Percentiles rank a stretch among this genome's conserved stretches.
phyloP scores from a whole-genome alignment of 2,888 invertebrate species.

The Acrobeloides nanus region DNA sequence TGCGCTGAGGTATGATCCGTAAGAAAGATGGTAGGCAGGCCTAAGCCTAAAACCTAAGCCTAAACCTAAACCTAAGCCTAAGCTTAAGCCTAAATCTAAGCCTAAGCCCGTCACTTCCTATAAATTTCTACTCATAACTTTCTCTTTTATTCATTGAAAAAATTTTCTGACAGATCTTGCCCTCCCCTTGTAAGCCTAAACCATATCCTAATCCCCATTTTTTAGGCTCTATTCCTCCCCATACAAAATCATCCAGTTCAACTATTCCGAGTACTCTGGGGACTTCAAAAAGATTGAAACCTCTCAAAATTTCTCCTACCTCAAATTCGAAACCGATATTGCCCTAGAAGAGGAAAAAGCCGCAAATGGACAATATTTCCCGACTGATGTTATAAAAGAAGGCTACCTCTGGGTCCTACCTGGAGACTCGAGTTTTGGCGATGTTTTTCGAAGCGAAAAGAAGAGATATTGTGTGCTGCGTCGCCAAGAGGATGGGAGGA shows the following conservation, averaged over 20 bases:
- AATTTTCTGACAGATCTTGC: too few species aligned
- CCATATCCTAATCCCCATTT: too few species aligned
- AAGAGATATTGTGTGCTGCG: slow-evolving; percentile 42
- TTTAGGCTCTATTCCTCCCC: slow-evolving; percentile 54
- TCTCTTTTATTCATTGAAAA: too few species aligned
- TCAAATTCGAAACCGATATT: slow-evolving; percentile 46
- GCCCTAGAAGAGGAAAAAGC: slow-evolving; percentile 41
- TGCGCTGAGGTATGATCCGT: too few species aligned
- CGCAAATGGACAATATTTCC: too few species aligned
- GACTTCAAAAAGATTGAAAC: slow-evolving; percentile 61
- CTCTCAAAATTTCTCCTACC: slow-evolving; percentile 28
- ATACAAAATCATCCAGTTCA: slow-evolving; percentile 83
- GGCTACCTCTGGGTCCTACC: slow-evolving; percentile 36
- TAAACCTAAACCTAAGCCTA: too few species aligned
- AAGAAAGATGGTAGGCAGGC: too few species aligned
- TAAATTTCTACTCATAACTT: too few species aligned
- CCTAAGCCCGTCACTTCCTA: too few species aligned
- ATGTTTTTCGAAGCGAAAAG: slow-evolving; percentile 33
- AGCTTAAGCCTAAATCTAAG: too few species aligned
- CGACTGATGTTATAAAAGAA: slow-evolving; percentile 29
- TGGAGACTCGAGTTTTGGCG: slow-evolving; percentile 36
- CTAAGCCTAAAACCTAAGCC: too few species aligned
- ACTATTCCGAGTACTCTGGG: slow-evolving; percentile 79
- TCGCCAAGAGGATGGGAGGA: slow-evolving; percentile 31
- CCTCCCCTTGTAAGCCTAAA: too few species aligned